Conservation (phyloP, 2,113 vertebrate species). For the Caranx melampygus region DNA sequence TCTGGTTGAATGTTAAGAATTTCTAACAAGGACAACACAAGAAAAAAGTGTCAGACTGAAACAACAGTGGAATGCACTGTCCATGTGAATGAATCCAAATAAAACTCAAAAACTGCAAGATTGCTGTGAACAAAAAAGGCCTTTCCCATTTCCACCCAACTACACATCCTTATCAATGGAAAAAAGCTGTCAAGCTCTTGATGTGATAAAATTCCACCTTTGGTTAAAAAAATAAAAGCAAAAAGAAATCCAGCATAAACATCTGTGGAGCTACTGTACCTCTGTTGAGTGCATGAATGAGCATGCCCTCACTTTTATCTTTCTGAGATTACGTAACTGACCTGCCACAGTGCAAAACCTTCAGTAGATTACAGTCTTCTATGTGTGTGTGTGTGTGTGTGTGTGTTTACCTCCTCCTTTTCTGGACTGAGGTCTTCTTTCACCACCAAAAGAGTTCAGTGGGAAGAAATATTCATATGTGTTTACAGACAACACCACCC, state of each 20-base stretch:
- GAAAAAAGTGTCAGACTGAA: no score
- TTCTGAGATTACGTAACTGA: conserved; percentile 20
- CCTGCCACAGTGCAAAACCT: conserved; percentile 2
- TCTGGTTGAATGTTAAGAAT: no score
- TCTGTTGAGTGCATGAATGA: conserved; percentile 2
- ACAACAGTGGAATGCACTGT: no score
- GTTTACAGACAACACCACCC: conserved; percentile 53
- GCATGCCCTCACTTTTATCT: conserved; percentile 19
- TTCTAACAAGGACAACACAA: no score
- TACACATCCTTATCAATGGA: no score
- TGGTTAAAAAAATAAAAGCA: no score
- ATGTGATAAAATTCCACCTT: no score
- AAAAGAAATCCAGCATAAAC: not conserved
- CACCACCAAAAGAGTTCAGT: conserved; percentile 10
- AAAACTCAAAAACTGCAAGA: no score
- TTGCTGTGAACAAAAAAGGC: no score
- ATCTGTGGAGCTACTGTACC: not conserved
- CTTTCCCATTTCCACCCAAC: no score
- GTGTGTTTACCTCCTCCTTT: conserved; percentile 56
- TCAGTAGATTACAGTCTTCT: conserved; percentile 34
- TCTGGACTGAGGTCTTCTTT: conserved; percentile 34
- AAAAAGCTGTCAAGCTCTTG: no score
- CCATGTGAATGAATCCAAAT: no score
- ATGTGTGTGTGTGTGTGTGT: conserved; percentile 3
- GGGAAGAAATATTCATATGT: conserved; percentile 40